Conservation (phyloP, 2,797 vertebrate species). For the Acipenser oxyrinchus region DNA sequence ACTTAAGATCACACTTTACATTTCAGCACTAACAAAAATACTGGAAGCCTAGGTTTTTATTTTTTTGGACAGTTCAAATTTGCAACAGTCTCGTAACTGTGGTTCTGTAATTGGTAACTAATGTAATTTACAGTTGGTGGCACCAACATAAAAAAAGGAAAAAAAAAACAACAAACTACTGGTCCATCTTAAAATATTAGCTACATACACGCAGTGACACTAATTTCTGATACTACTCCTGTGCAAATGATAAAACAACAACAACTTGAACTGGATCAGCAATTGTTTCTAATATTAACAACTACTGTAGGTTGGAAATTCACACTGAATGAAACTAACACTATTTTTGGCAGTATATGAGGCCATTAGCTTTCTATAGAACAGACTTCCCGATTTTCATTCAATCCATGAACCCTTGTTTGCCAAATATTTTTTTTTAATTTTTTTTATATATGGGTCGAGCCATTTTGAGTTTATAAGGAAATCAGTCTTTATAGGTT, state of each 20-base stretch:
- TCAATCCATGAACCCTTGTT: constrained; percentile 80
- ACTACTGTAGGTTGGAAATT: constrained; percentile 95
- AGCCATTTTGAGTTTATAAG: constrained; percentile 79
- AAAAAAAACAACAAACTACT: constrained; percentile 44
- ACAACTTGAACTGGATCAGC: constrained; percentile 98
- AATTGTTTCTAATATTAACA: constrained; percentile 96
- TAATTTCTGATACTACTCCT: constrained; percentile 95
- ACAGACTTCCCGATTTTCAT: constrained; percentile 79
- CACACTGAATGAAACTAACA: constrained; percentile 94
- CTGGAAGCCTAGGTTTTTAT: constrained; percentile 72
- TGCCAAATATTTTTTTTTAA: constrained; percentile 51
- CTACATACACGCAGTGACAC: constrained; percentile 98
- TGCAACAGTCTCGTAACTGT: constrained; percentile 90
- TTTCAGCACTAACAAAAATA: constrained; percentile 92
- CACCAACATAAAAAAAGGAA: constrained; percentile 71
- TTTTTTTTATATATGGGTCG: constrained; percentile 72
- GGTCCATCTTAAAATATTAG: constrained; percentile 75
- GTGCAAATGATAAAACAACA: constrained; percentile 99
- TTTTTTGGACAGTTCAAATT: constrained; percentile 41
- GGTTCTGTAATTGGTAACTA: constrained; percentile 77
- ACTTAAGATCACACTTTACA: constrained; percentile 80
- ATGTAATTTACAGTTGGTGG: constrained; percentile 98
- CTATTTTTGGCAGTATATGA: constrained; percentile 99
- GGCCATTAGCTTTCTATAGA: constrained; percentile 87
- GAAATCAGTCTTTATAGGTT: constrained; percentile 68